Evolutionary conservation across 2,113 vertebrate genomes (phyloP).

Genomic region (Trichomycterus rosablanca): DNA sequence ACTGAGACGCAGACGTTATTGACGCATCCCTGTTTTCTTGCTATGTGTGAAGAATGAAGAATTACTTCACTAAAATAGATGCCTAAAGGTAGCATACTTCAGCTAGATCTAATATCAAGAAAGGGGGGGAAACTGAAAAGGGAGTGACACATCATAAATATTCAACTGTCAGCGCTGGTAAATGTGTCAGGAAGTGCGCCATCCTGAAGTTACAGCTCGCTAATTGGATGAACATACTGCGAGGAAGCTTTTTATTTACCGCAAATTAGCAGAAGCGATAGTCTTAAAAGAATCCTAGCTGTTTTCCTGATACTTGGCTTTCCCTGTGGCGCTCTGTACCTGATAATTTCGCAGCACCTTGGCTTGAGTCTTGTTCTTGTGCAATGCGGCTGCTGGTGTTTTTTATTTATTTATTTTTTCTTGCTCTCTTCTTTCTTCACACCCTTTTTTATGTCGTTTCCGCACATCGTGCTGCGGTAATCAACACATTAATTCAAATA

Average conservation of each 20-base stretch:
- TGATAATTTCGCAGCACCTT: slow-evolving; percentile 40
- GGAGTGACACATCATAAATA: slow-evolving; percentile 46
- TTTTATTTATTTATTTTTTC: no score
- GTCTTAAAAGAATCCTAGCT: slow-evolving; percentile 54
- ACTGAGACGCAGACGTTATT: no score
- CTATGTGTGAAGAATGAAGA: no score
- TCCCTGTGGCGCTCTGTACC: slow-evolving; percentile 32
- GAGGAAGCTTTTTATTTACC: slow-evolving; percentile 53
- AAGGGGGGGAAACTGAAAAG: no score
- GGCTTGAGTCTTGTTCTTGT: slow-evolving; percentile 25
- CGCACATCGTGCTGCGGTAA: slow-evolving; percentile 19
- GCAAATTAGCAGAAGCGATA: slow-evolving; percentile 60
- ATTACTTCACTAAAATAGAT: no score
- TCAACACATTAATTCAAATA: slow-evolving; percentile 26
- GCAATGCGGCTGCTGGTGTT: no score
- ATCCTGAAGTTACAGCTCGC: slow-evolving; percentile 42
- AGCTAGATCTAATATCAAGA: no score
- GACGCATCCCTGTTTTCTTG: no score
- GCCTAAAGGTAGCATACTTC: no score
- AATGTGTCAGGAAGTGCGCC: slow-evolving; percentile 36
- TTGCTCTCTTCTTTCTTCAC: not conserved
- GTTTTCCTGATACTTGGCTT: slow-evolving; percentile 31
- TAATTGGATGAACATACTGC: slow-evolving; percentile 55
- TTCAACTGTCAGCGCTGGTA: slow-evolving; percentile 45
- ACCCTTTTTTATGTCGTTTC: slow-evolving; percentile 10